Evolutionary conservation across 2,888 invertebrate species (phyloP).

Genomic region (Monopis laevigella): DNA sequence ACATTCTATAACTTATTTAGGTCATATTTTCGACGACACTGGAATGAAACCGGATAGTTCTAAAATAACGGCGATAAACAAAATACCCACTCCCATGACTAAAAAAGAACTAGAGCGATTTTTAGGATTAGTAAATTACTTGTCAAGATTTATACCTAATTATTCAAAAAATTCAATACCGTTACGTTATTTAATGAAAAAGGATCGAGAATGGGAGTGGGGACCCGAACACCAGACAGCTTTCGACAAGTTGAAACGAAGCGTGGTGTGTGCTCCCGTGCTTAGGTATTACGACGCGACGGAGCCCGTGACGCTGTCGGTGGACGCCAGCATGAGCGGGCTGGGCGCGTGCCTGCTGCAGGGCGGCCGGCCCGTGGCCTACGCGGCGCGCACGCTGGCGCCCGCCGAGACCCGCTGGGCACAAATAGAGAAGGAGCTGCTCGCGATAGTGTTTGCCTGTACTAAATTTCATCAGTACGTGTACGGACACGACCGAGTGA

Average conservation of each 20-base stretch:
- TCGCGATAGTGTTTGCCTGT: conserved; percentile 19
- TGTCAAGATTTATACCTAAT: conserved; percentile 14
- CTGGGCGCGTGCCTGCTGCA: conserved; percentile 16
- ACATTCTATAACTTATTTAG: no score
- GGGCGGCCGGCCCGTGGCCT: conserved; percentile 15
- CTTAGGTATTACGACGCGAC: conserved; percentile 13
- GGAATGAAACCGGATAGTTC: no score
- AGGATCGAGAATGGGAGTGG: conserved; percentile 14
- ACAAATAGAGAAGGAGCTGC: conserved; percentile 21
- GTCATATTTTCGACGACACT: no score
- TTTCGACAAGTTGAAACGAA: conserved; percentile 11
- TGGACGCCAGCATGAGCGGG: conserved; percentile 14
- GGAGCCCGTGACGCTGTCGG: conserved; percentile 15
- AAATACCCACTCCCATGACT: no score
- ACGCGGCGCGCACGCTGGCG: conserved; percentile 17
- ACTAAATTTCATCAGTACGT: conserved; percentile 20
- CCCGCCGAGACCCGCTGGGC: conserved; percentile 15
- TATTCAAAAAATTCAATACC: conserved; percentile 9
- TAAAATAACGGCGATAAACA: no score
- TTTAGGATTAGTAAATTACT: conserved; percentile 13
- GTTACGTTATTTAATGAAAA: conserved; percentile 13
- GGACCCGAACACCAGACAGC: conserved; percentile 1
- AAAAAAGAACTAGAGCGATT: no score
- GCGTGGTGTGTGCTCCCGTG: conserved; percentile 11
- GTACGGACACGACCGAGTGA: conserved; percentile 20